Base-by-base conservation (phyloP, 1,140 invertebrate genomes). In the Pseudomyrmex sp. region DNA sequence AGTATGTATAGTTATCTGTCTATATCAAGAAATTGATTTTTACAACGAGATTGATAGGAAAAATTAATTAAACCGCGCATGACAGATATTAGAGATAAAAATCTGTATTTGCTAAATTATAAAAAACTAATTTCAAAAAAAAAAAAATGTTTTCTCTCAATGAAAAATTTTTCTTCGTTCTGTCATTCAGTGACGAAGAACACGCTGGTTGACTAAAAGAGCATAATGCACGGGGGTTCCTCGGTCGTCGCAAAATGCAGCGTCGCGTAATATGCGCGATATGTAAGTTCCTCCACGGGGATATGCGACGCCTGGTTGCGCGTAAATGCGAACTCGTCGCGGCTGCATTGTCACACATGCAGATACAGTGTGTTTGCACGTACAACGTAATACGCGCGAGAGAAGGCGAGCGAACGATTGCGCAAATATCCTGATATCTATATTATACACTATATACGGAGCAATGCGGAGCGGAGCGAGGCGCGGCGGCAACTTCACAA, bases 281-380 rank as follows among this genome's bases (percentile, higher is more conserved):
- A 79, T 52, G 52, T 70, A 80, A 80, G 66, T 66, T 72, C 2
- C 18, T 79, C 20, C 66, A 20, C 15, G 8, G 23, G 66, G 66
- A 80, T 80, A 70, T 59, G 35, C 56, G 72, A 80, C 66, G 66
- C 54, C 18, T 50, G 76, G 76, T 59, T 72, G 76, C 66, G 44
- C 66, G 54, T 72, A 72, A 80, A 80, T 80, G 66, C 20, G 26
- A 59, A 59, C 56, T 15, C 2, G 46, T 20, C 66, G 13, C 26
- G 76, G 44, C 20, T 61, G 66, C 15, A 70, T 50, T 44, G 54
- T n/a, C 44, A 20, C 20, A 61, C 23, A 26, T 8, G 26, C 13
- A 23, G 23, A 48, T 9, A 15, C 65, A 59, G 18, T 12, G 20
- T 35, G 66, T 80, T 72, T 72, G 66, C 44, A 69, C 65, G 18